These are phyloP conservation scores for Drosophila setosimentum DNA, from an alignment of 2,888 invertebrate species.

Conservation along the genomic window DNA sequence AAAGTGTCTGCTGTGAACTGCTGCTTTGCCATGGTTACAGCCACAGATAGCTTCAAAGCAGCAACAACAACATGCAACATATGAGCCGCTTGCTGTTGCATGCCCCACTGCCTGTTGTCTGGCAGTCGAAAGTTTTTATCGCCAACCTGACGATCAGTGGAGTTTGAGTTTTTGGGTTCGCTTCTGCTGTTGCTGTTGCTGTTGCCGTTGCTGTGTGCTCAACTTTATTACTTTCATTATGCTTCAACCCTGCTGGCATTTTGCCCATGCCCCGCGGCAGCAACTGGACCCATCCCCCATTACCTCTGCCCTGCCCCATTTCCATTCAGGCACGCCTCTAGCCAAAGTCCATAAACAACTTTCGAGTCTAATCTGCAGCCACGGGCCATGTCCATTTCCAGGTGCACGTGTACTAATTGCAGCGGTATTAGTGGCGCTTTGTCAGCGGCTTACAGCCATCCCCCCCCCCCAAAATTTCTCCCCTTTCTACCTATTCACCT, in stretches of 20 bases:
- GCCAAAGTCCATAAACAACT: slow-evolving; percentile 71
- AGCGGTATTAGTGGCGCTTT: slow-evolving; percentile 77
- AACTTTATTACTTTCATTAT: slow-evolving; percentile 81
- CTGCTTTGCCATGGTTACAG: slow-evolving; percentile 49
- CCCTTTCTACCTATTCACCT: too few relatives aligned
- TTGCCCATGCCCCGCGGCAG: slow-evolving; percentile 20
- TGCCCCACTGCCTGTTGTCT: slow-evolving; percentile 23
- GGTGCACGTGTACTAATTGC: slow-evolving; percentile 77
- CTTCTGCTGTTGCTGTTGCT: slow-evolving; percentile 10
- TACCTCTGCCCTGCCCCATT: too few relatives aligned
- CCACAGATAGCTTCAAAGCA: slow-evolving; percentile 56
- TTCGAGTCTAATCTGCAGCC: slow-evolving; percentile 71
- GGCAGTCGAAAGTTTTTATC: slow-evolving; percentile 70
- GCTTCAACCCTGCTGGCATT: slow-evolving; percentile 59
- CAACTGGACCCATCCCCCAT: neutral
- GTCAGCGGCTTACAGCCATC: slow-evolving; percentile 73
- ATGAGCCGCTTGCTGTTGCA: slow-evolving; percentile 42
- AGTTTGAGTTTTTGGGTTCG: slow-evolving; percentile 1
- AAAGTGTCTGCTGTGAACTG: slow-evolving; percentile 75
- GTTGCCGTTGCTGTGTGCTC: slow-evolving; percentile 23
- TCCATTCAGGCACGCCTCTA: slow-evolving; percentile 6
- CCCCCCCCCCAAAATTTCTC: too few relatives aligned
- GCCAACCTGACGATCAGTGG: slow-evolving; percentile 41
- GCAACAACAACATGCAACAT: slow-evolving; percentile 43
- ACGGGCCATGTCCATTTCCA: slow-evolving; percentile 46